phyloP scores from a whole-genome alignment of 2,113 vertebrate genomes.

The Eudyptes chrysolophus region DNA sequence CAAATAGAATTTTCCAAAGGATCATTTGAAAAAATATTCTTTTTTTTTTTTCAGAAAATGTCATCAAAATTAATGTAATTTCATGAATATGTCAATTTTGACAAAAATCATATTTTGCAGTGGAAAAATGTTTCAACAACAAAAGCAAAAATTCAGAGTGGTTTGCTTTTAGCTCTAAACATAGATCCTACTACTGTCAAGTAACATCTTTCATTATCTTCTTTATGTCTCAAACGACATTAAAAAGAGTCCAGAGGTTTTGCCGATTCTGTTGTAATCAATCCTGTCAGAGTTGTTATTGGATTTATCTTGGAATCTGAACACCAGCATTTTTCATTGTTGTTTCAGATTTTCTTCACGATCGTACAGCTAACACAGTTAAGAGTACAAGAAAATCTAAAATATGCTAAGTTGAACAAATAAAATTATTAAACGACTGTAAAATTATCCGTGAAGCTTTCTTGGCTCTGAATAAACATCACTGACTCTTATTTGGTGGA shows the following conservation, averaged over 20 bases:
- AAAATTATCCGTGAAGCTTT: neutral
- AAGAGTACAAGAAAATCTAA: neutral
- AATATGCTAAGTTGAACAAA: neutral
- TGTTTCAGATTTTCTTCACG: constrained; percentile 62
- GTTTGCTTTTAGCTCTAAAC: constrained; percentile 40
- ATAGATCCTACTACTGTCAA: constrained; percentile 71
- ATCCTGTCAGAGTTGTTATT: constrained; percentile 75
- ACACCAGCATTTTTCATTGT: constrained; percentile 69
- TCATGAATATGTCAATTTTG: neutral
- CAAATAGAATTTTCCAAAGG: constrained; percentile 10
- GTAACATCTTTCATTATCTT: constrained; percentile 73
- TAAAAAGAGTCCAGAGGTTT: constrained; percentile 67
- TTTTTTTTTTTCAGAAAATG: neutral
- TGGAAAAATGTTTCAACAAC: constrained; percentile 4
- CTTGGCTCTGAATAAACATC: neutral
- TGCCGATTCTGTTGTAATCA: constrained; percentile 72
- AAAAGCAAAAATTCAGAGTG: neutral
- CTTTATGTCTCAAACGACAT: constrained; percentile 69
- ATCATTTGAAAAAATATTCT: neutral
- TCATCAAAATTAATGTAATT: constrained; percentile 19
- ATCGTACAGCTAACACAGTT: neutral
- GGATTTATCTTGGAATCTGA: constrained; percentile 70
- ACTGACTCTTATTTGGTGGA: neutral
- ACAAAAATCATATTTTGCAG: neutral
- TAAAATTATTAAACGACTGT: neutral